A percentile compares a stretch with the other conserved stretches of the same genome.
These are phyloP conservation scores for Trichoplusia ni DNA, from an alignment of 1,140 invertebrate species.

Conservation along the genomic window DNA sequence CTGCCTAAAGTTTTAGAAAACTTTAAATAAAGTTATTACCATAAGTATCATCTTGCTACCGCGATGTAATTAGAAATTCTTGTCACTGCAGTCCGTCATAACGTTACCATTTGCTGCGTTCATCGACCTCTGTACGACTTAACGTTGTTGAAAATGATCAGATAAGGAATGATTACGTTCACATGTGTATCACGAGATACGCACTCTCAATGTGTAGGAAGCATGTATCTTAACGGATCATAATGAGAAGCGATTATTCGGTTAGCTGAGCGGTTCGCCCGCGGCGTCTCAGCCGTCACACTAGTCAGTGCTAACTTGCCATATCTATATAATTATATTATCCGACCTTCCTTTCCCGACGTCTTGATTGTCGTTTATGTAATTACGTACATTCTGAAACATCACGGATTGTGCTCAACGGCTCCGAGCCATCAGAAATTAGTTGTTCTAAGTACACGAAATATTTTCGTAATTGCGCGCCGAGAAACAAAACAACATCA, in stretches of 20 bases:
- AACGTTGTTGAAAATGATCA: neutral
- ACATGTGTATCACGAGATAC: neutral
- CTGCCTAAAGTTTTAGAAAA: neutral
- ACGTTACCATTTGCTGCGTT: neutral
- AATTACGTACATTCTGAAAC: constrained; percentile 73
- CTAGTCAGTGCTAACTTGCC: constrained; percentile 57
- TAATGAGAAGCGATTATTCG: constrained; percentile 17
- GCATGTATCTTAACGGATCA: constrained; percentile 10
- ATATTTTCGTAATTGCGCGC: constrained; percentile 73
- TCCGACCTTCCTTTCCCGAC: constrained; percentile 65
- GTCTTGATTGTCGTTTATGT: constrained; percentile 76
- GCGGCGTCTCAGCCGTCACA: constrained; percentile 44
- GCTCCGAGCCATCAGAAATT: constrained; percentile 59
- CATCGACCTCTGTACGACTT: neutral
- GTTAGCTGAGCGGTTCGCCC: constrained; percentile 27
- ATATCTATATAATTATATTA: constrained; percentile 76
- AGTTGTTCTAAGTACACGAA: constrained; percentile 56
- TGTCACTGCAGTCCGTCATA: too few relatives aligned
- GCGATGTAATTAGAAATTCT: too few relatives aligned
- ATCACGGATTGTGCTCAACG: constrained; percentile 54
- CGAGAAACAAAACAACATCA: constrained; percentile 42
- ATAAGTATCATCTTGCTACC: too few relatives aligned
- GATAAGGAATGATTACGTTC: constrained; percentile 5
- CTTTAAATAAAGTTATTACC: too few relatives aligned
- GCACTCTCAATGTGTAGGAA: neutral